Evolutionary conservation across 2,797 vertebrate genomes (phyloP).

Genomic region (Muscicapa comitata): DNA sequence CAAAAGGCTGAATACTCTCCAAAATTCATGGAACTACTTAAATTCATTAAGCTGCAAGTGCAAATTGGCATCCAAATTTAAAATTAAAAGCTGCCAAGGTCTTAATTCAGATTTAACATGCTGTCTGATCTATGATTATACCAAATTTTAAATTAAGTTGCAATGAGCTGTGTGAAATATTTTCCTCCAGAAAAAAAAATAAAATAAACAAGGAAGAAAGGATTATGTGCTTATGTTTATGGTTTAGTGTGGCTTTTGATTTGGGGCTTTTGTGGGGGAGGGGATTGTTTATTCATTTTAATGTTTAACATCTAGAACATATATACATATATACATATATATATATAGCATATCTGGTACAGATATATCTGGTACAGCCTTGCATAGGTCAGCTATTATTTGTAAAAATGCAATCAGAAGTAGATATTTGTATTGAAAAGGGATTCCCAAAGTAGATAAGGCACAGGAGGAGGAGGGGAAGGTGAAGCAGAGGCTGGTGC

Average conservation of each 20-base stretch:
- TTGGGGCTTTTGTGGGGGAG: accelerated
- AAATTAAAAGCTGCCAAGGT: not conserved
- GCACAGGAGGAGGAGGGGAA: not conserved
- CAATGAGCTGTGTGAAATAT: not conserved
- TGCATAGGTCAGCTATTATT: not conserved
- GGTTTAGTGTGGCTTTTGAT: not conserved
- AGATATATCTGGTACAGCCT: not conserved
- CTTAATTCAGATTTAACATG: not conserved
- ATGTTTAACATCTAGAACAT: not conserved
- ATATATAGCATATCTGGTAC: not conserved
- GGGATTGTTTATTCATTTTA: not conserved
- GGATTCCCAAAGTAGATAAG: not conserved
- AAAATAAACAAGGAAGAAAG: not conserved
- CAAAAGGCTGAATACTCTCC: not conserved
- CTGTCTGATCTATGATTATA: not conserved
- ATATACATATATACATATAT: too few relatives aligned
- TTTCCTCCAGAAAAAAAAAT: not conserved
- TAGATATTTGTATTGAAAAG: not conserved
- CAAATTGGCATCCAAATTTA: not conserved
- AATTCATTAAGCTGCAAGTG: not conserved
- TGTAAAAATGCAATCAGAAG: not conserved
- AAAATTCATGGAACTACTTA: not conserved
- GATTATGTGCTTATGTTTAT: not conserved
- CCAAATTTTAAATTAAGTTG: not conserved
- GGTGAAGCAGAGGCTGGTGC: not conserved